These are phyloP conservation scores for Hyperoplus immaculatus DNA, from an alignment of 2,797 vertebrate genomes.

Conservation along the genomic window DNA sequence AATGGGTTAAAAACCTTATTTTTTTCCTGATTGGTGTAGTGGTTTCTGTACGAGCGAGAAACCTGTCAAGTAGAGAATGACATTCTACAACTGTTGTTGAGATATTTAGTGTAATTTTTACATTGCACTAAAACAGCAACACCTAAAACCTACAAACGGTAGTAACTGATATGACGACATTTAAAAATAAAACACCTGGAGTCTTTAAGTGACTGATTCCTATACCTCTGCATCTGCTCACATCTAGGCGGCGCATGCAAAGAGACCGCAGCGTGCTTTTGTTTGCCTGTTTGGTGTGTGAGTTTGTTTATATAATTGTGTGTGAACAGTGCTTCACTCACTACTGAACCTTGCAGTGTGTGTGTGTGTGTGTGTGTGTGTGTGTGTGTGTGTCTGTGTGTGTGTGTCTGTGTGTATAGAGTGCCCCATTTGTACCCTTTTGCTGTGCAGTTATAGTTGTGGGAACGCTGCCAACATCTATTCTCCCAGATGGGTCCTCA, in stretches of 20 bases:
- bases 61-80: background rate
- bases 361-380: conserved; percentile 23
- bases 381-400: conserved; percentile 39
- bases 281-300: conserved; percentile 38
- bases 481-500: conserved; percentile 69
- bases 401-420: conserved; percentile 32
- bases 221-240: conserved; percentile 42
- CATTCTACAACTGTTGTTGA: background rate
- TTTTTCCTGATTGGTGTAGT: background rate
- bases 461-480: conserved; percentile 70
- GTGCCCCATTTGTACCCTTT: conserved; percentile 70
- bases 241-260: conserved; percentile 26
- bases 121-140: conserved; percentile 33
- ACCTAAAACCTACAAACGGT: conserved; percentile 4
- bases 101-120: conserved; percentile 9
- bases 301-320: conserved; percentile 44
- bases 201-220: conserved; percentile 37
- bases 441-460: conserved; percentile 64
- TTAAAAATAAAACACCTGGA: conserved; percentile 21
- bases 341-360: conserved; percentile 30
- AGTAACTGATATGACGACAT: background rate
- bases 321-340: conserved; percentile 43
- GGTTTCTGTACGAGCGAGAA: background rate
- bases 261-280: conserved; percentile 40
- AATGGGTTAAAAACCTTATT: background rate